A percentile compares a stretch with the other conserved stretches of the same genome.
phyloP scores from a whole-genome alignment of 2,888 invertebrate genomes.

The Rhagonycha fulva region DNA sequence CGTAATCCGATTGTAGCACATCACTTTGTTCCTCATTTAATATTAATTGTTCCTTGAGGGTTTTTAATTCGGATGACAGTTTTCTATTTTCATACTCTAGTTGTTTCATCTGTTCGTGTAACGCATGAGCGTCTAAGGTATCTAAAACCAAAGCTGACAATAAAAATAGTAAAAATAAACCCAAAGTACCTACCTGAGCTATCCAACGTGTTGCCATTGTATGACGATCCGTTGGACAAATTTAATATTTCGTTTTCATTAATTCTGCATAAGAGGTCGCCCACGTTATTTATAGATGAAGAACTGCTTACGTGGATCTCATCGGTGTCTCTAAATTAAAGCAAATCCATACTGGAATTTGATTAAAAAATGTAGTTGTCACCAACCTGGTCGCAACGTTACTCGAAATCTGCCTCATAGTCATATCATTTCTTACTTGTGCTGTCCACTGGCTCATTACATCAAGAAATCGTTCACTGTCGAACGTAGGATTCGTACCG shows the following conservation, averaged over 20 bases:
- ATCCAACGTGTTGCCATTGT: background rate
- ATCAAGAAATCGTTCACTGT: slow-evolving; percentile 38
- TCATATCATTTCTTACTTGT: slow-evolving; percentile 29
- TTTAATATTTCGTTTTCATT: background rate
- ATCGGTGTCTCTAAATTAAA: background rate
- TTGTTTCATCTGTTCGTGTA: slow-evolving; percentile 34
- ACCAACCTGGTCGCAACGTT: background rate
- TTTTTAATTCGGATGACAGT: slow-evolving; percentile 36
- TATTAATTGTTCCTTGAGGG: slow-evolving; percentile 39
- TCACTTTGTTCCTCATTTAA: slow-evolving; percentile 44
- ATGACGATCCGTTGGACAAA: background rate
- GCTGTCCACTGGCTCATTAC: slow-evolving; percentile 44
- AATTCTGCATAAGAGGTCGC: background rate
- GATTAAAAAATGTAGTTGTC: slow-evolving; percentile 21
- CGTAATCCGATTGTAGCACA: slow-evolving; percentile 39
- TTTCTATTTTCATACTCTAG: slow-evolving; percentile 41
- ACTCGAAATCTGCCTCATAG: background rate
- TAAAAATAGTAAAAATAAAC: background rate
- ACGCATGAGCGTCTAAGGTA: slow-evolving; percentile 4
- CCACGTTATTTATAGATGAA: background rate
- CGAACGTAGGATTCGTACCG: slow-evolving; percentile 35
- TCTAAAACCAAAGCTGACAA: background rate
- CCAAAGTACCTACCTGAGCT: background rate
- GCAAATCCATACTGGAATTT: background rate
- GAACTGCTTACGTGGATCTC: background rate